These are phyloP conservation scores for Alexandromys fortis DNA, from an alignment of 2,113 vertebrate genomes.

Conservation along the genomic window DNA sequence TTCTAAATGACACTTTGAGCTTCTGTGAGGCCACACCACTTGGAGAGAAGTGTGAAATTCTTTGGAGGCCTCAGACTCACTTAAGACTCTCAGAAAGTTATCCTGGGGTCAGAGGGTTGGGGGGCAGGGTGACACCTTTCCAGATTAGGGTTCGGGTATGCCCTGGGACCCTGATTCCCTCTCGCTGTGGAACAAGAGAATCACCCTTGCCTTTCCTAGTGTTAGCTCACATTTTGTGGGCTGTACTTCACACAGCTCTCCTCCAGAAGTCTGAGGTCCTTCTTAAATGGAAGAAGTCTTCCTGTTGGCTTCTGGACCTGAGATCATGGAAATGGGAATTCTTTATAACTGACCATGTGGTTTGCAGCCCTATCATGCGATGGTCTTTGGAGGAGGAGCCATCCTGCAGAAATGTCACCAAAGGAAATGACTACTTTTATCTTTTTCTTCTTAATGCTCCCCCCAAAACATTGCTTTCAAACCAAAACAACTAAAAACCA, in stretches of 20 bases:
- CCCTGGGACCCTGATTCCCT: conserved; percentile 11
- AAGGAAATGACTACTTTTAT: conserved; percentile 64
- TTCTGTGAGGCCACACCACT: conserved; percentile 68
- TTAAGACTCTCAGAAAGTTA: conserved; percentile 71
- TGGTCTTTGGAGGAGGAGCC: conserved; percentile 78
- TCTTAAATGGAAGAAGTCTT: conserved; percentile 72
- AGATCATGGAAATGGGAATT: conserved; percentile 76
- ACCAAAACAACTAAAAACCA: not conserved
- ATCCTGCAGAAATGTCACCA: conserved; percentile 77
- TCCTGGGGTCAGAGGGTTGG: not conserved
- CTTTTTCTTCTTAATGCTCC: conserved; percentile 34
- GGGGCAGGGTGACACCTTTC: not conserved
- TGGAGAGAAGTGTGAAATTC: conserved; percentile 71
- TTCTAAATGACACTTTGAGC: conserved; percentile 17
- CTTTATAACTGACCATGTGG: conserved; percentile 82
- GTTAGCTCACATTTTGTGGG: not conserved
- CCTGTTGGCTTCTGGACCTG: conserved; percentile 55
- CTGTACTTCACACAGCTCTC: conserved; percentile 6
- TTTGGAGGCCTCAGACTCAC: conserved; percentile 64
- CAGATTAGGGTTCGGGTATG: not conserved
- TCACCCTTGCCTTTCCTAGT: not conserved
- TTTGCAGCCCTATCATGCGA: conserved; percentile 76
- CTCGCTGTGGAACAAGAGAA: conserved; percentile 44
- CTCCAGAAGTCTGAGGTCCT: conserved; percentile 49
- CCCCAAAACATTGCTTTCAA: not conserved